phyloP scores from a whole-genome alignment of 2,888 invertebrate species.

The Drosophila mercatorum region DNA sequence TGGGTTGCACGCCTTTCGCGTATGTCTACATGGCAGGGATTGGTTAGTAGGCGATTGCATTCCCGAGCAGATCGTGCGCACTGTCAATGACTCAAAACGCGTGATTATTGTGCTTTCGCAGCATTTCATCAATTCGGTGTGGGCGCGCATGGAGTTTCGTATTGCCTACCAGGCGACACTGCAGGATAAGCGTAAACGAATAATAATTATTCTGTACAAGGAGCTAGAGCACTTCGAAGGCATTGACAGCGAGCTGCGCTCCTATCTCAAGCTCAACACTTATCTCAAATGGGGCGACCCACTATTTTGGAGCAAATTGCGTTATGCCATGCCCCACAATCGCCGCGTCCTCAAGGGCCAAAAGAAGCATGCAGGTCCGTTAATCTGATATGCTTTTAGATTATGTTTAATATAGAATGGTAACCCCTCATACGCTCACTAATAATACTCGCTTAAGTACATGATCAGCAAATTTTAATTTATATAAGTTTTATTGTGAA shows the following conservation, averaged over 20 bases:
- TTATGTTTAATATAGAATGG: not conserved
- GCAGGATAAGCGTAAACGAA: constrained; percentile 87
- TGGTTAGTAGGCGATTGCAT: constrained; percentile 91
- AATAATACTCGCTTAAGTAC: constrained; percentile 1
- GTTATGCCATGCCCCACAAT: constrained; percentile 88
- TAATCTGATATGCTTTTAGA: constrained; percentile 37
- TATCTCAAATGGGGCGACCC: constrained; percentile 92
- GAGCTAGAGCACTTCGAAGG: constrained; percentile 87
- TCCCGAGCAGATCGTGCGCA: constrained; percentile 88
- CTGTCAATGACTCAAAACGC: constrained; percentile 88
- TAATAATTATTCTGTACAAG: constrained; percentile 90
- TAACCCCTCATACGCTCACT: not conserved
- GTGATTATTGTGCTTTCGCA: constrained; percentile 89
- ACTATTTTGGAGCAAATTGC: constrained; percentile 91
- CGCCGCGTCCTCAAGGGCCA: constrained; percentile 77
- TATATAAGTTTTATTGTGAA: not conserved
- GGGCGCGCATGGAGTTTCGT: constrained; percentile 90
- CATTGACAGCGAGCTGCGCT: constrained; percentile 88
- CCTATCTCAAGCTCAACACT: constrained; percentile 90
- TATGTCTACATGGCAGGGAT: constrained; percentile 90
- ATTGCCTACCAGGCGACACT: constrained; percentile 89
- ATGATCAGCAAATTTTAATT: not conserved
- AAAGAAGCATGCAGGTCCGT: constrained; percentile 63
- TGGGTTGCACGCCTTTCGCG: constrained; percentile 87
- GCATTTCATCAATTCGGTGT: constrained; percentile 90